Evolutionary conservation across 2,888 invertebrate genomes (phyloP), one percentile per base, ranked within the genome.

Genomic region (Nowickia ferox): DNA sequence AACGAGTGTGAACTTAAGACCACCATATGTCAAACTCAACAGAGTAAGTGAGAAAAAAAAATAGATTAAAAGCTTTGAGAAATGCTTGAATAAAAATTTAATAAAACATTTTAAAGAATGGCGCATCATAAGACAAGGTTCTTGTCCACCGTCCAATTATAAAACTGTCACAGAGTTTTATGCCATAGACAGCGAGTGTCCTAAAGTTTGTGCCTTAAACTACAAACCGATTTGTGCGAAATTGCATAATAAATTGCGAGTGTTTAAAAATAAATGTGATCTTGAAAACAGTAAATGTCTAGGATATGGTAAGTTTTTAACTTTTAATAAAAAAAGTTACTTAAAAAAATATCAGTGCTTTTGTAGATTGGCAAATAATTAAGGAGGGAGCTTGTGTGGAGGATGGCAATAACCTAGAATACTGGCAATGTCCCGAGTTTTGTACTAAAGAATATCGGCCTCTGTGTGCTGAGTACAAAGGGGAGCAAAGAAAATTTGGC

Each of bases 361-460:
- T 48, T 77, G 11, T 11, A 77, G 77, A 51, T 11, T 68, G 59
- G 57, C 19, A 68, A 22, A 15, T 59, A 22, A 15, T 68, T 2
- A 68, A 68, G 48, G n/a, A 68, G 13, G 77, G 66, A 5, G 3
- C 38, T 0, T 77, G 76, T 11, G 3, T 10, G 22, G 11, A 30
- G 51, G 6, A 2, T 2, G 38, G 8, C 10, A n/a, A 38, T 17
- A 46, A 10, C 19, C 22, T 46, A 10, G 9, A 15, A 10, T 0
- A 30, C 15, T 2, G 1, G 3, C 9, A 63, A 17, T 84, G 82
- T 44, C 69, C 84, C 0, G 3, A 11, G 0, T 42, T 22, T 1
- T 87, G 87, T 48, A 66, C 79, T 0, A 53, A n/a, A 2, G 68
- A 79, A 4, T 80, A 65, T 65, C 17, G 19, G 9, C 87, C 87